Evolutionary conservation across 2,113 vertebrate species (phyloP).

Genomic region (Rafetus swinhoei): DNA sequence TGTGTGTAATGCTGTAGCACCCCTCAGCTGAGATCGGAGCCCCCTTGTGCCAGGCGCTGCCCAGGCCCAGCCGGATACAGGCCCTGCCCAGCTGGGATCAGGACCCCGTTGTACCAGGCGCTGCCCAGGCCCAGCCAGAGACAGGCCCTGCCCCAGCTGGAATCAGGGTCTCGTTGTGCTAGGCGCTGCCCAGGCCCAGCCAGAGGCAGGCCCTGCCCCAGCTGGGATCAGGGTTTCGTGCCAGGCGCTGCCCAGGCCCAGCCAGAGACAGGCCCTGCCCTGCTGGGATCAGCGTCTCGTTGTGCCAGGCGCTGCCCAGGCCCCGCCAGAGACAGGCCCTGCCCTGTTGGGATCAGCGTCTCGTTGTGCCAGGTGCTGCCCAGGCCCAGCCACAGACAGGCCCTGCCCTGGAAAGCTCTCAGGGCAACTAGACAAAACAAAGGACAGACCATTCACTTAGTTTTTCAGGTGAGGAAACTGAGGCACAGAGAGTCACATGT

Average conservation of each 20-base stretch:
- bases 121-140: neutral
- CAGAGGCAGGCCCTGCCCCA: neutral
- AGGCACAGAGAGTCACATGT: neutral
- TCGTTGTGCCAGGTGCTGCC: neutral
- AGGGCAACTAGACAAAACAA: neutral
- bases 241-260: neutral
- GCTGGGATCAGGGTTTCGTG: neutral
- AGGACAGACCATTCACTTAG: neutral
- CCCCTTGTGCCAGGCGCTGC: neutral
- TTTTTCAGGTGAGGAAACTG: neutral
- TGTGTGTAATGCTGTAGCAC: neutral
- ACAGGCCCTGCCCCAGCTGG: neutral
- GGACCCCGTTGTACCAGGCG: too few relatives aligned
- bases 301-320: neutral
- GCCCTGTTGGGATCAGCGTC: too few relatives aligned
- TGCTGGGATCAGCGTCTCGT: too few relatives aligned
- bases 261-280: neutral
- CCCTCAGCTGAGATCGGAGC: neutral
- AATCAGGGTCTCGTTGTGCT: too few relatives aligned
- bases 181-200: neutral
- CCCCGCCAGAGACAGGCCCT: neutral
- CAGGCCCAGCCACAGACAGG: neutral
- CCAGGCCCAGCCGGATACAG: neutral
- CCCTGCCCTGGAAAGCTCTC: neutral
- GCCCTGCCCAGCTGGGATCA: too few relatives aligned